Conservation (phyloP, 2,113 vertebrate genomes). For the Gasterosteus nipponicus region DNA sequence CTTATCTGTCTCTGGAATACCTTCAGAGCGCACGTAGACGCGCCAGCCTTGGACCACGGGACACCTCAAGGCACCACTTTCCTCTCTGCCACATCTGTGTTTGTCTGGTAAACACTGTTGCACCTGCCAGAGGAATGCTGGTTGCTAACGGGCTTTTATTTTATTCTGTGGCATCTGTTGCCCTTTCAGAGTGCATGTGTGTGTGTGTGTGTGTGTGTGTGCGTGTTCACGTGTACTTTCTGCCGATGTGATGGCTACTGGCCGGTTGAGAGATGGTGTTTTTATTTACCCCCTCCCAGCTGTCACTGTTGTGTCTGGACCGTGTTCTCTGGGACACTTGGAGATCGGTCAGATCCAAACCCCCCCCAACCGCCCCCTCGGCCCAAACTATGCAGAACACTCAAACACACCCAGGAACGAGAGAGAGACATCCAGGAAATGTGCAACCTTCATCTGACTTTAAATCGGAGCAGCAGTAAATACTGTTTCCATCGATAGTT, state of each 20-base stretch:
- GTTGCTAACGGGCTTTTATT: background rate
- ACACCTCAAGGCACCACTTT: background rate
- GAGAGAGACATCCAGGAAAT: constrained; percentile 70
- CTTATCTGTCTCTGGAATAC: background rate
- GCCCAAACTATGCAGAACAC: constrained; percentile 81
- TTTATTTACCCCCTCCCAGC: constrained; percentile 88
- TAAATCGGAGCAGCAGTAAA: background rate
- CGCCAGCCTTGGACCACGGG: background rate
- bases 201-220: background rate
- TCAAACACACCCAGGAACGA: constrained; percentile 76
- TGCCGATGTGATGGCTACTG: background rate
- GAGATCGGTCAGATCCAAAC: constrained; percentile 86
- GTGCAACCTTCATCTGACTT: constrained; percentile 37
- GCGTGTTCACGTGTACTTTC: background rate
- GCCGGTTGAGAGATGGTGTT: constrained; percentile 83
- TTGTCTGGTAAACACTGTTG: background rate
- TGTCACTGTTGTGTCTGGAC: constrained; percentile 99
- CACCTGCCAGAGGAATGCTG: background rate
- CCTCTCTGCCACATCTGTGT: background rate
- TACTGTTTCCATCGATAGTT: background rate
- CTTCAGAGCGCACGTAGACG: background rate
- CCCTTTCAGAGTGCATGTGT: background rate
- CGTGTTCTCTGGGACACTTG: constrained; percentile 76
- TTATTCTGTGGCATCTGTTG: background rate
- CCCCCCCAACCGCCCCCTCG: constrained; percentile 57